Base-by-base conservation (phyloP, 1,140 invertebrate species). In the Lepidotrigona ventralis region DNA sequence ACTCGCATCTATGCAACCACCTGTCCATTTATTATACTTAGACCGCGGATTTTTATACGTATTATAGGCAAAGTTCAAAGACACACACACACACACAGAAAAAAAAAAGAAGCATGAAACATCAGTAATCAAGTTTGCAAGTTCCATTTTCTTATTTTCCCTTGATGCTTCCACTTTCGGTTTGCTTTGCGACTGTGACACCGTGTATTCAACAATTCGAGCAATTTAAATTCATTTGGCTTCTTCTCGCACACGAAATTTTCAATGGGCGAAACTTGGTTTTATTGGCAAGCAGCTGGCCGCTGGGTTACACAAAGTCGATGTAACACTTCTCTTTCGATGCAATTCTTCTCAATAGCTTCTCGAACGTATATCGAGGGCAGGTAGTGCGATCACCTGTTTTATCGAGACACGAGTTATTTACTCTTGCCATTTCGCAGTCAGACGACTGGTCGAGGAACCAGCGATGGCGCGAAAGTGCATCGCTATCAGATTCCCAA, bases 301-400 rank as follows among this genome's bases (percentile, higher is more conserved):
- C 46, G 39, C n/a, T 33, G 46, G 53, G 23, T 72, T 53, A 19
- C 46, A 53, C 46, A 53, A 72, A 72, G 53, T 51, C 8, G 6
- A 46, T 46, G 9, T 39, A 53, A 33, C 19, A 33, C 66, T 39
- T 39, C 19, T 0, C 33, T 39, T 68, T 21, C 21, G 29, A 23
- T 39, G 33, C 66, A 33, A 72, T 72, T 72, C 70, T 23, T 72
- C 70, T 72, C 26, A 53, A 72, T 63, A 14, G 26, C 19, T 29
- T 23, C 33, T 17, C 51, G 64, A 78, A 71, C 78, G n/a, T 33
- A 39, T 64, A 66, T 54, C 33, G 19, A 58, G 70, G 79, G 33
- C 54, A 39, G 39, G 56, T 46, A 39, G 58, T n/a, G 70, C 19
- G 70, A 81, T 81, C 79, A 74, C 70, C 70, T 81, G 70, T 81